Percentiles rank a stretch among this genome's conserved stretches.
These are phyloP conservation scores for Agraylea sexmaculata DNA, from an alignment of 1,140 invertebrate species.

Conservation along the genomic window DNA sequence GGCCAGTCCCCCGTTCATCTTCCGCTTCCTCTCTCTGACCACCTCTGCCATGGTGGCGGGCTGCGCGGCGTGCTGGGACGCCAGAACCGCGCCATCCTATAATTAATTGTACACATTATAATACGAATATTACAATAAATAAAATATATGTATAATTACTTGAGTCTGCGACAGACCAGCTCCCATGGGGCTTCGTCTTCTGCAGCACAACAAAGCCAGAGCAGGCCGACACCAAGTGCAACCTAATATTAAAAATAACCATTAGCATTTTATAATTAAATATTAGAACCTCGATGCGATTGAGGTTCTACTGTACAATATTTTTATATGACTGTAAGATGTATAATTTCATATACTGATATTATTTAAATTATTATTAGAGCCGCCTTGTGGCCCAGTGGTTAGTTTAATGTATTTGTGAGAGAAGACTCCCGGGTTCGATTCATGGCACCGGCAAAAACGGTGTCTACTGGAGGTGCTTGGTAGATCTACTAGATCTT, in stretches of 20 bases:
- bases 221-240: slow-evolving; percentile 27
- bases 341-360: too few relatives aligned
- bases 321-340: too few relatives aligned
- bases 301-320: too few relatives aligned
- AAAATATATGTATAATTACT: slow-evolving; percentile 16
- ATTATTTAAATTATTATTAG: background rate
- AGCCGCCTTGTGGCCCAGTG: too few relatives aligned
- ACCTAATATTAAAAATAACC: slow-evolving; percentile 12
- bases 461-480: too few relatives aligned
- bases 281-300: background rate
- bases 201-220: slow-evolving; percentile 38
- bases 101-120: background rate
- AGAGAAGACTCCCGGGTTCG: too few relatives aligned
- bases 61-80: slow-evolving; percentile 28
- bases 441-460: too few relatives aligned
- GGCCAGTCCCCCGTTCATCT: slow-evolving; percentile 33
- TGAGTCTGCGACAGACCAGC: slow-evolving; percentile 37
- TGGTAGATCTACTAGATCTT: too few relatives aligned
- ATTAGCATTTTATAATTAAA: background rate
- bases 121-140: slow-evolving; percentile 1
- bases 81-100: slow-evolving; percentile 34
- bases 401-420: too few relatives aligned
- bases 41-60: slow-evolving; percentile 39
- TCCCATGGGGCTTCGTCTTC: slow-evolving; percentile 36
- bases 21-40: slow-evolving; percentile 38